Conservation (phyloP, 2,888 invertebrate genomes). For the Drosophila affinis region DNA sequence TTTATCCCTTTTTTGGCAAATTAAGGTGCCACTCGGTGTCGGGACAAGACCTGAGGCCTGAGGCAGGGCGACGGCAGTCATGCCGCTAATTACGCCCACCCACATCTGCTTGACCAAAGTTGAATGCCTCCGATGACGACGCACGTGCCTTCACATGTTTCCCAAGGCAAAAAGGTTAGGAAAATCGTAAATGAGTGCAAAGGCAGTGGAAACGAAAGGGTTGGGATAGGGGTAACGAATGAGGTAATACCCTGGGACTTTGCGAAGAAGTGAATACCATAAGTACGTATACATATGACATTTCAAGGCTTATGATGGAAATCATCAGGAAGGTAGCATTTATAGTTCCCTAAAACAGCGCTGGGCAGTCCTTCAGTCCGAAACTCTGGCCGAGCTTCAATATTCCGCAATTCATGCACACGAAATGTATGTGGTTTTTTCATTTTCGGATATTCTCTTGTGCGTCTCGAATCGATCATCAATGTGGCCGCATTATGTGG, state of each 20-base stretch:
- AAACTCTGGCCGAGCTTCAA: no score
- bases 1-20: conserved; percentile 41
- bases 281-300: no score
- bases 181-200: not conserved
- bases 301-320: no score
- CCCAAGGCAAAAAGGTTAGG: not conserved
- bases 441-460: no score
- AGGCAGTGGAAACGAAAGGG: not conserved
- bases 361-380: not conserved
- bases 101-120: conserved; percentile 38
- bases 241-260: not conserved
- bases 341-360: no score
- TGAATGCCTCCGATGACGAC: conserved; percentile 31
- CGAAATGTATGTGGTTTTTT: no score
- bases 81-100: conserved; percentile 39
- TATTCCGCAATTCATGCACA: no score
- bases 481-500: no score
- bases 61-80: conserved; percentile 8
- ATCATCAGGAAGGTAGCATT: no score
- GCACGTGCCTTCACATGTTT: conserved; percentile 35
- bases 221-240: not conserved
- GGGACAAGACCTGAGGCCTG: conserved; percentile 53
- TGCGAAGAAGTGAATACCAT: not conserved
- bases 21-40: conserved; percentile 72
- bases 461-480: not conserved